Evolutionary conservation across 2,113 vertebrate genomes (phyloP).

Genomic region (Dromiciops gliroides): DNA sequence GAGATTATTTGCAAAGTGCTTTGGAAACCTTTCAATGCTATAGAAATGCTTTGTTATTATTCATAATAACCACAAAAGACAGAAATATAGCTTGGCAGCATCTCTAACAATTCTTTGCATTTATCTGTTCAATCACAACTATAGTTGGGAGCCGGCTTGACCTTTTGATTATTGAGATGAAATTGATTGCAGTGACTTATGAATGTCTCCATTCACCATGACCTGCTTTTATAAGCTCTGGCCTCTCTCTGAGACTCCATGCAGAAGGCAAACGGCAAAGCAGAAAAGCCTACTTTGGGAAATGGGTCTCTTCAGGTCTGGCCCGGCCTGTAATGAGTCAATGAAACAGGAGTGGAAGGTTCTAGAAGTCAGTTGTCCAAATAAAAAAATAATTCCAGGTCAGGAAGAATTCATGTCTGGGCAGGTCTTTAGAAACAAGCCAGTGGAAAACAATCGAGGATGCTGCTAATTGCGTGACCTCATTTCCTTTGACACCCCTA

Average conservation of each 20-base stretch:
- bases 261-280: background rate
- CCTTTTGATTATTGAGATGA: background rate
- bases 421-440: background rate
- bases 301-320: background rate
- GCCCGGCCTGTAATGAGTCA: background rate
- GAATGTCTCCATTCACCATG: background rate
- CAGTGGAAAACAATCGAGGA: background rate
- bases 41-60: background rate
- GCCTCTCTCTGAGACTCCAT: background rate
- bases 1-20: background rate
- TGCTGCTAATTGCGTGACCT: background rate
- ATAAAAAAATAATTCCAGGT: background rate
- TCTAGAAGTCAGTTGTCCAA: background rate
- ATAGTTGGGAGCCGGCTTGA: conserved; percentile 11
- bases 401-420: background rate
- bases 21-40: background rate
- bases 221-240: background rate
- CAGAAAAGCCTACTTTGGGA: background rate
- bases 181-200: background rate
- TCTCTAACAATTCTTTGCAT: background rate
- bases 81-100: background rate
- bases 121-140: background rate
- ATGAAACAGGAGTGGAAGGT: background rate
- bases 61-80: background rate
- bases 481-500: conserved; percentile 65